Evolutionary conservation across 1,140 invertebrate genomes (phyloP).

Genomic region (Drosophila azteca): DNA sequence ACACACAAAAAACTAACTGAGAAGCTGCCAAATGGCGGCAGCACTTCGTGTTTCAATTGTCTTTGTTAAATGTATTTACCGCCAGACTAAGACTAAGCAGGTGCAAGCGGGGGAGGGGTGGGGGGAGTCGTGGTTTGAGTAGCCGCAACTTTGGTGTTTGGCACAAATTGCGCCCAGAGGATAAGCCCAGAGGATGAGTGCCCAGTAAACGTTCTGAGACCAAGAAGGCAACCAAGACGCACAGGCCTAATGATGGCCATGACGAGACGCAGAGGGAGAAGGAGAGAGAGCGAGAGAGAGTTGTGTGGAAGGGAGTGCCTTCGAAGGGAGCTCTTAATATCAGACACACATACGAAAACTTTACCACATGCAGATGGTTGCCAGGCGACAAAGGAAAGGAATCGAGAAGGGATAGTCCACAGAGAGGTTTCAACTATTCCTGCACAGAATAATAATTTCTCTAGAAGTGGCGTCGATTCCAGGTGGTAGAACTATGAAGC

Average conservation of each 20-base stretch:
- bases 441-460: too few species aligned
- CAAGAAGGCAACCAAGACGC: conserved; percentile 20
- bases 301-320: neutral
- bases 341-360: neutral
- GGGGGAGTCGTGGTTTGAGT: neutral
- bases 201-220: conserved; percentile 25
- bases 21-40: conserved; percentile 35
- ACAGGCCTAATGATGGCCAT: conserved; percentile 35
- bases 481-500: too few species aligned
- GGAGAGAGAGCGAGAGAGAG: neutral
- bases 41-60: conserved; percentile 13
- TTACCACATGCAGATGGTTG: neutral
- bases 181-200: conserved; percentile 17
- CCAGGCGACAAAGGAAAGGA: conserved; percentile 1
- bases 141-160: conserved; percentile 36
- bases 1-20: conserved; percentile 37
- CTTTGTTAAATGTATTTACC: conserved; percentile 45
- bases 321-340: conserved; percentile 27
- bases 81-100: conserved; percentile 43
- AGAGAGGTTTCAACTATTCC: too few species aligned
- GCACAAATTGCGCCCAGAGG: conserved; percentile 59
- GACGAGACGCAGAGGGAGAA: neutral
- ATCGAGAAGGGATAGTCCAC: too few species aligned
- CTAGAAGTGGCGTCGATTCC: too few species aligned
- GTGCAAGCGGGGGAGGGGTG: conserved; percentile 26